These are phyloP conservation scores for Gallinago jamesoni DNA, from an alignment of 2,113 vertebrate genomes.

Conservation along the genomic window DNA sequence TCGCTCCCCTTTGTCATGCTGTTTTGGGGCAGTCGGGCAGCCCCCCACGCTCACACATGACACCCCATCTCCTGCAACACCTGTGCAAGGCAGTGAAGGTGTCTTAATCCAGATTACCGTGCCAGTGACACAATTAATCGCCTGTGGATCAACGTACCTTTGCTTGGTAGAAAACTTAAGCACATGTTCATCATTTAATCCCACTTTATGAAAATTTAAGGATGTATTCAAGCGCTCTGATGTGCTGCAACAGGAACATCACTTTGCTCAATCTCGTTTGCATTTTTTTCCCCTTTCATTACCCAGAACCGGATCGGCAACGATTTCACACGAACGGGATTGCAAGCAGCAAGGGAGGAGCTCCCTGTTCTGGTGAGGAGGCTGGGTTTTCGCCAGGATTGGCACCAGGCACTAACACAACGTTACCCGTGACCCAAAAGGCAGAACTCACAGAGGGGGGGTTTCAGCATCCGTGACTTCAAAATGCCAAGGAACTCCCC, in stretches of 20 bases:
- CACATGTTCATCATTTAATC: neutral
- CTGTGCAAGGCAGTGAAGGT: neutral
- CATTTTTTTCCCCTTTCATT: neutral
- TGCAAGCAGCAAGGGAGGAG: neutral
- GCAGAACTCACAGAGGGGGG: neutral
- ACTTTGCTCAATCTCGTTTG: neutral
- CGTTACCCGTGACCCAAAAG: neutral
- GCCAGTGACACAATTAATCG: neutral
- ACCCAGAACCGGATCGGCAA: neutral
- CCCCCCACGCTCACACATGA: rapidly evolving
- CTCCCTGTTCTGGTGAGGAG: neutral
- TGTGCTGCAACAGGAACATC: neutral
- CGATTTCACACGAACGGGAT: neutral
- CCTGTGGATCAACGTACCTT: neutral
- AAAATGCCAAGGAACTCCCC: neutral
- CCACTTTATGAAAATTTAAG: neutral
- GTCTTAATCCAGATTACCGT: neutral
- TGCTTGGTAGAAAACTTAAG: neutral
- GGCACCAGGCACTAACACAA: neutral
- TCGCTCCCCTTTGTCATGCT: neutral
- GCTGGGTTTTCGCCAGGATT: neutral
- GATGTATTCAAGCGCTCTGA: neutral
- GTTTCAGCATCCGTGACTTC: neutral
- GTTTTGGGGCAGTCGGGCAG: neutral
- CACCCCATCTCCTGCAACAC: neutral